Base-by-base conservation (phyloP, 2,888 invertebrate species). In the Mongoloraphidia duomilia region DNA sequence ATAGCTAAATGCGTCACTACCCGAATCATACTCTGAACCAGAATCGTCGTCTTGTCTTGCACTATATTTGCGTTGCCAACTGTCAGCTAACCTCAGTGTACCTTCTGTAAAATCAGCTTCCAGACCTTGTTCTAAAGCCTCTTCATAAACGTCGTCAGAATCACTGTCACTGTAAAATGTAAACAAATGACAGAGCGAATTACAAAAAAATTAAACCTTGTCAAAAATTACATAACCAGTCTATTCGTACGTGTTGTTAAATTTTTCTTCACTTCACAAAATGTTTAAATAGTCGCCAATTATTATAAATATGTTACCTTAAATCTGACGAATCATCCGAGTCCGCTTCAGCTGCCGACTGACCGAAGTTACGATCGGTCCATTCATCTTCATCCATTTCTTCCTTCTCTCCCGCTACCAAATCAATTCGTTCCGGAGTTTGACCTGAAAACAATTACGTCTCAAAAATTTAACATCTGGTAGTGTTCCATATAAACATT, bases 351-450 rank as follows among this genome's bases (percentile, higher is more conserved):
- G 81, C 81, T 33, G 84, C 79, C 41, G 83, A 80, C 1, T 87
- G 86, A 40, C 89, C 80, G 65, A 91, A 91, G 71, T 95, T 95
- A 56, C 90, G 77, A 58, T 92, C 91, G 0, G 92, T 93, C 88
- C 94, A 93, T 65, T 94, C 93, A 62, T 94, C 93, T 65, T 95
- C 94, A 62, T 92, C 92, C 67, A 92, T 89, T 57, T 80, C 77
- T 56, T 78, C 77, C n/a, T 73, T 70, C 58, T 80, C 80, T 9
- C 62, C 63, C 47, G 73, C 73, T 33, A 79, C 79, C 11, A 81
- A 67, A 67, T 86, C 86, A 53, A 84, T 81, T 59, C 87, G 71
- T 62, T 88, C 87, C 0, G 86, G 86, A 8, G 86, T 87, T 67
- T 76, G 75, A 17, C 77, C 74, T 68, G n/a, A 6, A 26, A 26